Evolutionary conservation across 1,140 invertebrate species (phyloP), one percentile per base, ranked within the genome.

Genomic region (Aethina tumida): DNA sequence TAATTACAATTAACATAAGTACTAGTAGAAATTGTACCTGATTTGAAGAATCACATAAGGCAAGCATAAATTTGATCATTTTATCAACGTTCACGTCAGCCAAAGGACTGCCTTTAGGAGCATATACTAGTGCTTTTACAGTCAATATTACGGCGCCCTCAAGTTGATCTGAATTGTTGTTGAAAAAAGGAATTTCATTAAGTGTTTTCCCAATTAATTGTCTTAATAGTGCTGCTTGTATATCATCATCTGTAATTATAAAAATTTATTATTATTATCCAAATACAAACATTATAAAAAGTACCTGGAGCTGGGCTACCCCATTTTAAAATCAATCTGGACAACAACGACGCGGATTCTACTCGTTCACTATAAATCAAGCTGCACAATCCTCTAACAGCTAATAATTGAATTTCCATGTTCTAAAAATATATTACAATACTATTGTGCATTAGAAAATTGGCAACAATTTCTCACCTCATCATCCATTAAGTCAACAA

Each of bases 401-500:
- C 47, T 12, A 30, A 36, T 26, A 41, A 28, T 38, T 52, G 49
- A 21, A 52, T 35, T 27, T 48, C 41, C 7, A 37, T 35, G 32
- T 45, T 28, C 49, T 52, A 27, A 28, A 52, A 45, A 25, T 26
- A 21, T 24, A 27, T 7, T 13, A 25, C 36, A 31, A 37, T 16
- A 25, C 18, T n/a, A 21, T 29, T 16, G 7, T 2, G 17, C n/a
- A 31, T 6, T 35, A 18, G 2, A 22, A 25, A 39, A 37, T 18
- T 15, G 25, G 5, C 17, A 13, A 26, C 14, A 34, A 18, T 27
- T 16, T 35, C 20, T 35, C 40, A 52, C 50, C 39, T 49, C 46
- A 27, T 52, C 40, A 13, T 52, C 31, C 40, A 52, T 43, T 17
- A 46, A 36, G 33, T 49, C 47, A 2, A 46, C 50, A n/a, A 52